Percentiles rank a stretch among this genome's conserved stretches.
Conservation (phyloP, 2,797 vertebrate species). For the Phalanger gymnotis region DNA sequence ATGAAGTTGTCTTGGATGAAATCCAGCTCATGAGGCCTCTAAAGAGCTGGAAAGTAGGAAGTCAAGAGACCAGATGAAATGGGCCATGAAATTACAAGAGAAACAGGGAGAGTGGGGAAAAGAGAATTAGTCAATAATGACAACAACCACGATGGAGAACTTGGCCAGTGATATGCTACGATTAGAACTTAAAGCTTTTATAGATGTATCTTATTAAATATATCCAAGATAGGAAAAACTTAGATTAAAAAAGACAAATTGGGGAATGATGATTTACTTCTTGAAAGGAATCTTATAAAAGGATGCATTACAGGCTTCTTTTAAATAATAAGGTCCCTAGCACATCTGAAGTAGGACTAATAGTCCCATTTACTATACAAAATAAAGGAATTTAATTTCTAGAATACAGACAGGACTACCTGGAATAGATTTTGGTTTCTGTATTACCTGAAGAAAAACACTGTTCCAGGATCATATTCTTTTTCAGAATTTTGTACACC, state of each 20-base stretch:
- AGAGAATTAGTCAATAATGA: not conserved
- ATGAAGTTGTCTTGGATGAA: not conserved
- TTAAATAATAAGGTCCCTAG: not conserved
- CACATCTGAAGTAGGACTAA: not conserved
- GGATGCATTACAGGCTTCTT: slow-evolving; percentile 6
- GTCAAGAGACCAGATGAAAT: not conserved
- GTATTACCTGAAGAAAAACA: slow-evolving; percentile 96
- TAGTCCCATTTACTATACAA: not conserved
- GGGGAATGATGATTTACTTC: not conserved
- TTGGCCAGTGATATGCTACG: not conserved
- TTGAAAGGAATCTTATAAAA: not conserved
- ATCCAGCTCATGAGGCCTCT: not conserved
- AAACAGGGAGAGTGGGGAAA: rapidly evolving
- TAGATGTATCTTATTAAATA: not conserved
- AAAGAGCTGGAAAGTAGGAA: not conserved
- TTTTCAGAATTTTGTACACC: slow-evolving; percentile 90
- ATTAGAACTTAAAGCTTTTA: not conserved
- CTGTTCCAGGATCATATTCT: slow-evolving; percentile 89
- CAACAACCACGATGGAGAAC: not conserved
- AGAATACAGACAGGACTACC: not conserved
- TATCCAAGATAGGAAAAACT: not conserved
- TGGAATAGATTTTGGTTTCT: not conserved
- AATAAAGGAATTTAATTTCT: not conserved
- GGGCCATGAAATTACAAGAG: not conserved
- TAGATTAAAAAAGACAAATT: not conserved